These are phyloP conservation scores for Philopedon plagiatum DNA, from an alignment of 2,888 invertebrate genomes.

Conservation along the genomic window DNA sequence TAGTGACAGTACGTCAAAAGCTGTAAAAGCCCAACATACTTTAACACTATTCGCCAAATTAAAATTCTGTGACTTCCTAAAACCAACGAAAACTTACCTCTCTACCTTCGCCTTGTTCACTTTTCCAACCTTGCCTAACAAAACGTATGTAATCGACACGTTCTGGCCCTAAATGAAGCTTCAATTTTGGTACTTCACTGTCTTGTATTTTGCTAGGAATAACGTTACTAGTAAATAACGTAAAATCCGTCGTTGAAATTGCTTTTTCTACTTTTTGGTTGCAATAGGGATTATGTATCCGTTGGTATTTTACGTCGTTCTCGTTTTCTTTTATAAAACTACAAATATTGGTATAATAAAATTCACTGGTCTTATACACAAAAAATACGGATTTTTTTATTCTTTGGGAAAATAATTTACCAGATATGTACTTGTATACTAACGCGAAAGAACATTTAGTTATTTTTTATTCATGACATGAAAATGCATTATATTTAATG, in stretches of 20 bases:
- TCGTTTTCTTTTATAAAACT: constrained; percentile 57
- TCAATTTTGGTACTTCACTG: constrained; percentile 70
- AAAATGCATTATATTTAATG: too few species aligned
- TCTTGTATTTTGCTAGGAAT: constrained; percentile 46
- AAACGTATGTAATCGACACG: constrained; percentile 75
- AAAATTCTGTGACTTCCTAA: too few species aligned
- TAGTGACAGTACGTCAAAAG: too few species aligned
- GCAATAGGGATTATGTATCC: constrained; percentile 75
- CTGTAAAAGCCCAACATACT: too few species aligned
- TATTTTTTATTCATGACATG: too few species aligned
- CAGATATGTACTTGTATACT: too few species aligned
- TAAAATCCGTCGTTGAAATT: constrained; percentile 77
- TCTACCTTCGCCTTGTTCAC: constrained; percentile 70
- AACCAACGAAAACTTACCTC: constrained; percentile 48
- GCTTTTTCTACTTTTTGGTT: constrained; percentile 70
- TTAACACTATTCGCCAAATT: too few species aligned
- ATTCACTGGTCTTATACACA: not conserved
- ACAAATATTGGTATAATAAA: constrained; percentile 34
- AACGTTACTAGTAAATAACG: constrained; percentile 72
- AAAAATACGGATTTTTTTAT: not conserved
- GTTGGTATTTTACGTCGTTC: constrained; percentile 67
- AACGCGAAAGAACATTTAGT: too few species aligned
- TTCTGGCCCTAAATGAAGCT: constrained; percentile 74
- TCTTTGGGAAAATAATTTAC: too few species aligned
- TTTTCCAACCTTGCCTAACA: constrained; percentile 78